Conservation (phyloP, 2,113 vertebrate species). For the Syngnathoides biaculeatus region DNA sequence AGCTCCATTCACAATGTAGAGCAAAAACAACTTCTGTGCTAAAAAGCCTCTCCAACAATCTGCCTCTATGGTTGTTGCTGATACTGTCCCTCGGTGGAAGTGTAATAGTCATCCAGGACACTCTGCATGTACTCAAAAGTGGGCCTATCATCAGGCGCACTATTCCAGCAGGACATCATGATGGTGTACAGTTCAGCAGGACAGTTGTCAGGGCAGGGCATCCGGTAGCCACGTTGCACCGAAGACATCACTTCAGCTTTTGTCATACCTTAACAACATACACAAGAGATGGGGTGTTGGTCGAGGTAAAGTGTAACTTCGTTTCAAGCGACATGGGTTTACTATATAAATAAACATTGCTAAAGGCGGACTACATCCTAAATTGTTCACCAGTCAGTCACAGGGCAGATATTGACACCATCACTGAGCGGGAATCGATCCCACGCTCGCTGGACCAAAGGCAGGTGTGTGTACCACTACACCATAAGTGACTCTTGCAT, state of each 20-base stretch:
- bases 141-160: slow-evolving; percentile 83
- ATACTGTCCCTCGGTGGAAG: slow-evolving; percentile 89
- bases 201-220: slow-evolving; percentile 79
- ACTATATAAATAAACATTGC: too few species aligned
- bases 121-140: slow-evolving; percentile 93
- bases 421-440: too few species aligned
- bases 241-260: slow-evolving; percentile 73
- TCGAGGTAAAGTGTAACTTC: too few species aligned
- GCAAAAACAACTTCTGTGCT: not conserved
- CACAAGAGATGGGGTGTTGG: not conserved
- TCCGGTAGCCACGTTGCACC: slow-evolving; percentile 83
- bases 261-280: slow-evolving; percentile 63
- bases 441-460: too few species aligned
- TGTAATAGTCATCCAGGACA: slow-evolving; percentile 88
- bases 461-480: too few species aligned
- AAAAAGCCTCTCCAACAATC: not conserved
- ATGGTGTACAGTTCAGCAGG: slow-evolving; percentile 81
- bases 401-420: too few species aligned
- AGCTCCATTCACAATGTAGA: not conserved
- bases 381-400: too few species aligned
- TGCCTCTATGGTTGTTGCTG: slow-evolving; percentile 78
- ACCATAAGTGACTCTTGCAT: too few species aligned
- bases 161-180: slow-evolving; percentile 87
- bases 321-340: too few species aligned
- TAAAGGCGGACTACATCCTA: too few species aligned